Evolutionary conservation across 1,140 invertebrate genomes (phyloP).

Genomic region (Stegodyphus dumicola): DNA sequence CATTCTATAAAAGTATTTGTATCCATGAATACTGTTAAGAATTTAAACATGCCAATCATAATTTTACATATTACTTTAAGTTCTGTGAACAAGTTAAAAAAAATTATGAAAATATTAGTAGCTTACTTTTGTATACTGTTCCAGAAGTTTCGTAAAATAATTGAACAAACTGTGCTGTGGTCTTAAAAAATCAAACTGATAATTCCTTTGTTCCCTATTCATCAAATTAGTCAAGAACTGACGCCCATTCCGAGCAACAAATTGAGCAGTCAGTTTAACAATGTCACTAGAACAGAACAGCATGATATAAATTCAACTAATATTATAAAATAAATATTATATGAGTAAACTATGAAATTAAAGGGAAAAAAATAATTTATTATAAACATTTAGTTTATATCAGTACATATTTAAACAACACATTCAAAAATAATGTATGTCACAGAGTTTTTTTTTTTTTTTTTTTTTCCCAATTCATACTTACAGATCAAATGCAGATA

Average conservation of each 20-base stretch:
- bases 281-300: conserved; percentile 81
- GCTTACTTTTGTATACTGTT: conserved; percentile 94
- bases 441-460: background rate
- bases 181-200: conserved; percentile 98
- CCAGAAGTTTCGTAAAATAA: conserved; percentile 97
- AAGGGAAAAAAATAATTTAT: too few species aligned
- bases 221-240: conserved; percentile 98
- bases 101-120: background rate
- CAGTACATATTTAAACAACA: too few species aligned
- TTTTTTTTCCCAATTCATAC: conserved; percentile 65
- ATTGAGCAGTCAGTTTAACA: conserved; percentile 97
- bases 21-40: background rate
- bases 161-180: conserved; percentile 98
- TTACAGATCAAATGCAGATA: conserved; percentile 97
- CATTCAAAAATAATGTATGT: background rate
- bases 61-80: background rate
- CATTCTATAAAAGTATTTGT: background rate
- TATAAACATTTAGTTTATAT: too few species aligned
- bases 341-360: background rate
- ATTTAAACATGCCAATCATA: background rate
- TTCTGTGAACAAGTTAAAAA: background rate
- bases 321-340: background rate
- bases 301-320: background rate
- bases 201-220: conserved; percentile 98
- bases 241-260: conserved; percentile 97